phyloP scores from a whole-genome alignment of 2,797 vertebrate genomes.

The Sternarchorhynchus goeldii region DNA sequence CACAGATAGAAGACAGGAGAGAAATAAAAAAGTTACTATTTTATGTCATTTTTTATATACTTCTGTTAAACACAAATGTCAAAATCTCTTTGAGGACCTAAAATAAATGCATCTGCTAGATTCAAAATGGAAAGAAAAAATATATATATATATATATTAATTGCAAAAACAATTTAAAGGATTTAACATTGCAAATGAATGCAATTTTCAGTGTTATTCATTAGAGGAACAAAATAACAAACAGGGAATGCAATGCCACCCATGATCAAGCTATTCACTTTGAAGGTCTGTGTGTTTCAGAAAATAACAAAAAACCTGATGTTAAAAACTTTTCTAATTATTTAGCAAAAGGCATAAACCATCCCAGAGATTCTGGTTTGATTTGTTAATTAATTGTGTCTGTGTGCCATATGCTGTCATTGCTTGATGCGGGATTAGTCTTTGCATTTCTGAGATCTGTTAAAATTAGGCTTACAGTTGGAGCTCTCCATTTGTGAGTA shows the following conservation, averaged over 20 bases:
- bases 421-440: background rate
- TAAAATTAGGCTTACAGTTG: slow-evolving; percentile 25
- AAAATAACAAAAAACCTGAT: slow-evolving; percentile 21
- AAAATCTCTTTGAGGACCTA: slow-evolving; percentile 50
- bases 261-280: slow-evolving; percentile 8
- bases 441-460: slow-evolving; percentile 28
- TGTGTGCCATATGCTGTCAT: slow-evolving; percentile 29
- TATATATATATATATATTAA: slow-evolving; percentile 52
- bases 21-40: slow-evolving; percentile 35
- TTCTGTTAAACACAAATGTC: slow-evolving; percentile 43
- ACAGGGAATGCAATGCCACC: background rate
- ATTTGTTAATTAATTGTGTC: slow-evolving; percentile 5
- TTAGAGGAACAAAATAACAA: background rate
- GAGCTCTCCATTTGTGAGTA: slow-evolving; percentile 9
- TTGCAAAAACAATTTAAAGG: slow-evolving; percentile 55
- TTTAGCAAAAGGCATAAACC: slow-evolving; percentile 14
- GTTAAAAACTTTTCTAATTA: slow-evolving; percentile 32
- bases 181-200: slow-evolving; percentile 55
- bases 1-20: slow-evolving; percentile 15
- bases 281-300: background rate
- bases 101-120: slow-evolving; percentile 53
- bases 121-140: slow-evolving; percentile 55
- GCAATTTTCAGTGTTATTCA: slow-evolving; percentile 42
- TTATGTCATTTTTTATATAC: slow-evolving; percentile 40
- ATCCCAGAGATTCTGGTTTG: slow-evolving; percentile 39